Evolutionary conservation across 2,797 vertebrate species (phyloP), one percentile per base, ranked within the genome.

Genomic region (Rhinichthys osculus): DNA sequence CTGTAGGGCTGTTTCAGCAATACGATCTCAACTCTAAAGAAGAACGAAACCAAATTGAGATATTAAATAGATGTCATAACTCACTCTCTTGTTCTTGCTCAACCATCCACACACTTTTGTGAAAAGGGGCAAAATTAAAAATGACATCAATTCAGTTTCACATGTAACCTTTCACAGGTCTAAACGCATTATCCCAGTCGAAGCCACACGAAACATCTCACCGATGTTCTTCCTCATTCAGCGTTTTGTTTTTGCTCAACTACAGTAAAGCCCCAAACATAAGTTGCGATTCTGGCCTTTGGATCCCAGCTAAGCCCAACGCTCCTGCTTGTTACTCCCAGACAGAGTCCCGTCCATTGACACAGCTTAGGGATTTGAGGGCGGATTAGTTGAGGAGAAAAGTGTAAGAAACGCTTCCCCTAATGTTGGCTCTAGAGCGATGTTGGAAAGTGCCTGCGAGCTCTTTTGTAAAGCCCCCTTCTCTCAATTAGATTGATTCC

Each of bases 401-500:
- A 74, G 70, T 27, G 80, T 38, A 57, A 72, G 86, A 77, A 72
- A 89, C 82, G 90, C 91, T 93, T 86, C 88, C 91, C 90, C 92
- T 94, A 92, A 93, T 94, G 92, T 89, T 89, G 87, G 89, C 89
- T 89, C 85, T 89, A 66, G 88, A 92, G 90, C 23, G 50, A 92
- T 90, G 91, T 92, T 91, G 90, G 82, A 81, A 92, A 90, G 89
- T 87, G 88, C 91, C 91, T 83, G 69, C 38, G 70, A 91, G 90
- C 90, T 93, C 89, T 83, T 86, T 88, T 67, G 91, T 89, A 92
- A 50, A 93, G 88, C 90, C 91, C 88, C 90, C 88, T 91, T 91
- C 78, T 89, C 89, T 94, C 92, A 92, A 91, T 94, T 93, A 94
- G 92, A 94, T 83, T 90, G 86, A 91, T 94, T 93, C 89, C 73